These are phyloP conservation scores for Platalea minor DNA, from an alignment of 2,797 vertebrate genomes.

Conservation along the genomic window DNA sequence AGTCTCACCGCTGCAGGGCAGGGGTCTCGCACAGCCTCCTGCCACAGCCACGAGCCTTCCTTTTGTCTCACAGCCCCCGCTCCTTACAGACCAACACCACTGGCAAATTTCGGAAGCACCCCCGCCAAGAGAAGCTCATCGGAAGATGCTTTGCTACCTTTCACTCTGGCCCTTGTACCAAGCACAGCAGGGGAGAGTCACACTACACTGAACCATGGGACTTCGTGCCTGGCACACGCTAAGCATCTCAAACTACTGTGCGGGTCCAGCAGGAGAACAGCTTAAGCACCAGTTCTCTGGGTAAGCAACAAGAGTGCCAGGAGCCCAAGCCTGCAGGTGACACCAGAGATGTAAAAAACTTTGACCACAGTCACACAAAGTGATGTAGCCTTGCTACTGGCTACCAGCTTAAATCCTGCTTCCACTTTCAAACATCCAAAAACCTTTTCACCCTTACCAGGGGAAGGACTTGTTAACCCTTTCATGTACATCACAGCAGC, in stretches of 20 bases:
- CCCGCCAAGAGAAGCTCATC: background rate
- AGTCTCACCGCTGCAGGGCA: background rate
- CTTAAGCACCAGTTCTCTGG: background rate
- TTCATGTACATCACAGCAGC: background rate
- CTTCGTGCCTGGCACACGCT: fast-evolving
- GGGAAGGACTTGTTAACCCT: background rate
- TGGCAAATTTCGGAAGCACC: background rate
- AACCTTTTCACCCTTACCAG: background rate
- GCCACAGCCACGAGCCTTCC: fast-evolving
- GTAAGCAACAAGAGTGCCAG: background rate
- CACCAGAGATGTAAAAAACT: background rate
- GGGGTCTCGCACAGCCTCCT: background rate
- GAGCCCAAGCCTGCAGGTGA: background rate
- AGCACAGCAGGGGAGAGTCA: background rate
- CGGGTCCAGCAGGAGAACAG: background rate
- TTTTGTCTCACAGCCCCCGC: background rate
- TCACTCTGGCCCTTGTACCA: background rate
- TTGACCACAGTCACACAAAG: background rate
- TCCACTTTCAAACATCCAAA: background rate
- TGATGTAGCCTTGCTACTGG: fast-evolving
- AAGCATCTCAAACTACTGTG: background rate
- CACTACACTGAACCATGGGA: fast-evolving
- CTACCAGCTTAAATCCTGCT: background rate
- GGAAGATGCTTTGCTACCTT: background rate
- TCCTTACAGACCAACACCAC: background rate